Base-by-base conservation (phyloP, 2,797 vertebrate genomes). In the Meda fulgida region DNA sequence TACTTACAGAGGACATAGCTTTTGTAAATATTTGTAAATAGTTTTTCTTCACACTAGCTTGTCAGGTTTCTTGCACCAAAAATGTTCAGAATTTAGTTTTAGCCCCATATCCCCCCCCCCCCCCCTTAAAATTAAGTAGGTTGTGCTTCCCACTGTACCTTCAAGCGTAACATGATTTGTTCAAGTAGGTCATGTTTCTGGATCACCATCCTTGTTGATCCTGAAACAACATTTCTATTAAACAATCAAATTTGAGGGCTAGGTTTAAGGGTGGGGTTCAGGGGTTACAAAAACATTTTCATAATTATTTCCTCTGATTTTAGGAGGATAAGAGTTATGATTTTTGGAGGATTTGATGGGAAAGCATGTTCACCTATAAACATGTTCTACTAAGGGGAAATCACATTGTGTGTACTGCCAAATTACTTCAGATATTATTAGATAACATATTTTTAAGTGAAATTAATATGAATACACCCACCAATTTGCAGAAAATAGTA, bases 291-390 rank as follows among this genome's bases (percentile, higher is more conserved):
- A 19, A 53, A 69, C 31, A 80, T 65, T 48, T 65, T 31, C 43
- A 67, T 46, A 46, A 80, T 76, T 7, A 48, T 76, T 51, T 66
- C 5, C 46, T 53, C 6, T 51, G 72, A 53, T 75, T 53, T 75
- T 75, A 34, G 72, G 48, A 23, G 48, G 43, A 16, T 72, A 10
- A 72, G 43, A 73, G 16, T 48, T 31, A 75, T 51, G 29, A 31
- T 11, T 48, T 75, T 51, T 2, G 26, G 46, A 31, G 48, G 71
- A 75, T 34, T 34, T 72, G 3, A 26, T 43, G 7, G 38, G 14
- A 71, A 43, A 18, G 40, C 19, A 75, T 75, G 29, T 53, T 51
- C 5, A 75, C 26, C 8, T 48, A 29, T 3, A 26, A 48, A 29
- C 40, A 72, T 72, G n/a, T 29, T 43, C 14, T 72, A 72, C 67